These are phyloP conservation scores for Nothobranchius furzeri DNA, from an alignment of 2,113 vertebrate species.

Conservation along the genomic window DNA sequence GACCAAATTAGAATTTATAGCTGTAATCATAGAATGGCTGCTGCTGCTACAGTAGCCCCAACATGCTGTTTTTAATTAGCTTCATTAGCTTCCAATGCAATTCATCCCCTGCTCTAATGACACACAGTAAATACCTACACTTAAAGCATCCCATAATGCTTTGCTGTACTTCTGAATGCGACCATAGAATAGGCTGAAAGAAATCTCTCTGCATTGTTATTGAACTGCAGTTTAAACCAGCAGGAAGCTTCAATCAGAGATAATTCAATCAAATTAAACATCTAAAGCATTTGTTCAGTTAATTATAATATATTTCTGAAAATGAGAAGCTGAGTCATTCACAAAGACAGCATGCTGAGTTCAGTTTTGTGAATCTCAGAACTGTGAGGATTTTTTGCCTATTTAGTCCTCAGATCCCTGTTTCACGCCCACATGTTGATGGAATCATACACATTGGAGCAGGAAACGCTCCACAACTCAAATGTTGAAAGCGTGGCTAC, in stretches of 20 bases:
- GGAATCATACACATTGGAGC: neutral
- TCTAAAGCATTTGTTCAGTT: slow-evolving; percentile 7
- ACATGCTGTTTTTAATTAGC: neutral
- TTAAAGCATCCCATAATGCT: neutral
- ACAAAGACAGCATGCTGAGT: neutral
- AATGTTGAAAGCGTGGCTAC: slow-evolving; percentile 3
- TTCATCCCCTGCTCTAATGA: slow-evolving; percentile 6
- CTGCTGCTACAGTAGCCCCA: neutral
- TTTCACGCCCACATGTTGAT: neutral
- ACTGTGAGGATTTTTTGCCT: neutral
- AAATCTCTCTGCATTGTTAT: neutral
- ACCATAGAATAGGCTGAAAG: neutral
- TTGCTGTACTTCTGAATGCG: slow-evolving; percentile 2
- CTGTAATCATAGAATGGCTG: neutral
- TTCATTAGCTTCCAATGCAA: neutral
- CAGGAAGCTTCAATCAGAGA: slow-evolving; percentile 2
- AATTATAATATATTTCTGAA: neutral
- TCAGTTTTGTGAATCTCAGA: neutral
- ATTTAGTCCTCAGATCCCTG: neutral
- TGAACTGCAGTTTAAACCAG: slow-evolving; percentile 4
- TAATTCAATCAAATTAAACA: slow-evolving; percentile 18
- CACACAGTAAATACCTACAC: too few species aligned
- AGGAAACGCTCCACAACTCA: neutral
- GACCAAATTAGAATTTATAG: too few species aligned
- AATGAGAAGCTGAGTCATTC: neutral